Conservation (phyloP, 2,797 vertebrate species). For the Enteromius unitaeniatus region DNA sequence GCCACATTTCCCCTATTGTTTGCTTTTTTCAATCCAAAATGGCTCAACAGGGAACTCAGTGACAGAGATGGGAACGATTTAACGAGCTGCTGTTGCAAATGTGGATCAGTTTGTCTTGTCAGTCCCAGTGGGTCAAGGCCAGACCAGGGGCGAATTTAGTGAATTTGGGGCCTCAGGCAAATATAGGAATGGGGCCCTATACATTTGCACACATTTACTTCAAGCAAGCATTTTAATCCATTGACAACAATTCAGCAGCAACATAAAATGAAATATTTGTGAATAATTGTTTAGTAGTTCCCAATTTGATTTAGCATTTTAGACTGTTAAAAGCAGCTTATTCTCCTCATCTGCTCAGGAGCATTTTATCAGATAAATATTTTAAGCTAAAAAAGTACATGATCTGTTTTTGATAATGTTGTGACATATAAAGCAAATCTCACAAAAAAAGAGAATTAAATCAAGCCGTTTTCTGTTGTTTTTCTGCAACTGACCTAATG, state of each 20-base stretch:
- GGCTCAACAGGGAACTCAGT: constrained; percentile 23
- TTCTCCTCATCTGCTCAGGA: background rate
- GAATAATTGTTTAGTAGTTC: background rate
- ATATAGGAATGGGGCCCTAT: no score
- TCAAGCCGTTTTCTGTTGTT: background rate
- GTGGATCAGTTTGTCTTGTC: constrained; percentile 6
- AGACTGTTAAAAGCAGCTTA: background rate
- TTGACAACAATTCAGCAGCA: constrained; percentile 1
- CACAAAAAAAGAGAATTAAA: background rate
- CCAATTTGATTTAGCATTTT: background rate
- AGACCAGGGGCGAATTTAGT: background rate
- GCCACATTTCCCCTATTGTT: constrained; percentile 14
- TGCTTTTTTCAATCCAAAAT: constrained; percentile 40
- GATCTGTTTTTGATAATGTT: background rate
- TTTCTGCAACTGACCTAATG: no score
- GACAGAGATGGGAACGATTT: constrained; percentile 42
- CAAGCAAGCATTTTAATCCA: background rate
- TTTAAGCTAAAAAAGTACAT: background rate
- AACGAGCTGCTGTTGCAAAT: constrained; percentile 40
- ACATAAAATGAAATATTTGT: background rate
- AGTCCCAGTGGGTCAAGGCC: background rate
- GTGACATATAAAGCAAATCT: background rate
- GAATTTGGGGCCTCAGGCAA: no score
- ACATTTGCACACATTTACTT: no score
- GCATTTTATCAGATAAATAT: background rate